Evolutionary conservation across 2,888 invertebrate species (phyloP).

Genomic region (Gnatocerus cornutus): DNA sequence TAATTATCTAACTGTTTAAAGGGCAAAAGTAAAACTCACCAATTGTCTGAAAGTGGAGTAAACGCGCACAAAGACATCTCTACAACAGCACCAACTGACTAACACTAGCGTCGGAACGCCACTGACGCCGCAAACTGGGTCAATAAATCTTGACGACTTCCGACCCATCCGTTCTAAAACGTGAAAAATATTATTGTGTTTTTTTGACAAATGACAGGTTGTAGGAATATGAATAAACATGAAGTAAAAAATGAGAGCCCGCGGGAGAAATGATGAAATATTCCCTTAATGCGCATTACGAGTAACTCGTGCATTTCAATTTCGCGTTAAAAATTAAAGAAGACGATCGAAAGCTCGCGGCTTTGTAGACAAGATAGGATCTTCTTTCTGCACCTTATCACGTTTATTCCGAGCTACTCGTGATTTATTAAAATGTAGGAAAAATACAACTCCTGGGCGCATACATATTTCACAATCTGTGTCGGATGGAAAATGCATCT

Average conservation of each 20-base stretch:
- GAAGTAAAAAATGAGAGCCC: constrained; percentile 1
- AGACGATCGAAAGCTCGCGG: not conserved
- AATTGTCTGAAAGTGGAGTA: not conserved
- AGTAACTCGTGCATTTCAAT: constrained; percentile 6
- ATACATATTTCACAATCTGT: constrained; percentile 26
- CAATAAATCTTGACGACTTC: constrained; percentile 37
- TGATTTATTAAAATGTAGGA: constrained; percentile 17
- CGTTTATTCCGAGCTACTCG: not conserved
- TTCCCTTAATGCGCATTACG: constrained; percentile 11
- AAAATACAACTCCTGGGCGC: constrained; percentile 10
- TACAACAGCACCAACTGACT: constrained; percentile 17
- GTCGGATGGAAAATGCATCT: constrained; percentile 3
- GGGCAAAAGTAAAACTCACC: constrained; percentile 25
- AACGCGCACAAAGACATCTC: constrained; percentile 27
- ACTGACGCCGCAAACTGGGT: constrained; percentile 34
- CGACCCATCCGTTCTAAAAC: constrained; percentile 20
- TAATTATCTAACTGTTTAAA: too few relatives aligned
- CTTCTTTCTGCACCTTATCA: constrained; percentile 1
- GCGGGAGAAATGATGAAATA: constrained; percentile 8
- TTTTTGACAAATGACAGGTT: constrained; percentile 15
- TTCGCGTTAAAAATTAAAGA: constrained; percentile 6
- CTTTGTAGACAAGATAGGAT: not conserved
- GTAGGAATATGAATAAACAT: constrained; percentile 3
- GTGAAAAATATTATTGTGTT: constrained; percentile 10
- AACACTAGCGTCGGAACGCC: constrained; percentile 14